These are phyloP conservation scores for Orientallactaga sibirica DNA, from an alignment of 2,797 vertebrate species.

Conservation along the genomic window DNA sequence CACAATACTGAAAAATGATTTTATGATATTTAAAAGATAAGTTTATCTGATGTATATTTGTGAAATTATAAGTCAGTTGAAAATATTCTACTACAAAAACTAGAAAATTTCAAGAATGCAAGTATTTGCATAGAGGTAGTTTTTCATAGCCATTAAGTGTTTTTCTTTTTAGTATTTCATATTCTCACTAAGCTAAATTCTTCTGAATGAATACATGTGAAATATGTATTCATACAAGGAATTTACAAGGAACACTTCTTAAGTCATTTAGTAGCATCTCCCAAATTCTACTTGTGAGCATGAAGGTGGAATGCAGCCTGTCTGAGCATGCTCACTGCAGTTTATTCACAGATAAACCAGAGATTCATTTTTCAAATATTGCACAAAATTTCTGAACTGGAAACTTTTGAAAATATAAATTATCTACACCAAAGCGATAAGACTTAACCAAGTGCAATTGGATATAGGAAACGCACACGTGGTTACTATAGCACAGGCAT, in stretches of 20 bases:
- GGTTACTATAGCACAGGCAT: conserved; percentile 11
- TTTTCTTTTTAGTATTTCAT: conserved; percentile 39
- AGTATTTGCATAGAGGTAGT: not conserved
- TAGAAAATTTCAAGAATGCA: conserved; percentile 34
- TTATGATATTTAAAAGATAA: conserved; percentile 36
- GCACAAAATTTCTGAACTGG: conserved; percentile 33
- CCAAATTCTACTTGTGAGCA: conserved; percentile 48
- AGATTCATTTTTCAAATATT: conserved; percentile 54
- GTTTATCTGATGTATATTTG: not conserved
- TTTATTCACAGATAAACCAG: conserved; percentile 47
- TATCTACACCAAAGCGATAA: conserved; percentile 58
- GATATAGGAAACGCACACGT: conserved; percentile 35
- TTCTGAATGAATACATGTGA: conserved; percentile 52
- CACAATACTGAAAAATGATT: not conserved
- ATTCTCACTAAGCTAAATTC: conserved; percentile 32
- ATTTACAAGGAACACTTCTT: conserved; percentile 42
- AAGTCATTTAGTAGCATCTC: conserved; percentile 21
- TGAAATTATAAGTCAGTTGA: conserved; percentile 9
- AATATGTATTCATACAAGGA: not conserved
- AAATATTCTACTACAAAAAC: conserved; percentile 5
- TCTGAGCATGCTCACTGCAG: conserved; percentile 43
- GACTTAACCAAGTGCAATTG: conserved; percentile 4
- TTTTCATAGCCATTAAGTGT: conserved; percentile 21
- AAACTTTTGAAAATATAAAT: conserved; percentile 50
- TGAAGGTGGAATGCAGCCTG: conserved; percentile 17